These are phyloP conservation scores for Hiodon alosoides DNA, from an alignment of 2,113 vertebrate genomes.

Conservation along the genomic window DNA sequence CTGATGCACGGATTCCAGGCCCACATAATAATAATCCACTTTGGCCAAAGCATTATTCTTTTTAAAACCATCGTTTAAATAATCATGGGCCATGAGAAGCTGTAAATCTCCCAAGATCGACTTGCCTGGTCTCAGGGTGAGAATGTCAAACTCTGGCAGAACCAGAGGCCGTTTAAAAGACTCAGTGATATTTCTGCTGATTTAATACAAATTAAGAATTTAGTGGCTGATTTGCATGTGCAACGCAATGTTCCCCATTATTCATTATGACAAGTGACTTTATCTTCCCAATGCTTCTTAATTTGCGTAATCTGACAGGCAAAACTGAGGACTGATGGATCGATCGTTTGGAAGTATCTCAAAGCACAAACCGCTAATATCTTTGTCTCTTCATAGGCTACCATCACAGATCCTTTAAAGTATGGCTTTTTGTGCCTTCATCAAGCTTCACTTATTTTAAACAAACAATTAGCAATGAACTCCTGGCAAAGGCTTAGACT, in stretches of 20 bases:
- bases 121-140: conserved; percentile 32
- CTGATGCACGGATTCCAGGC: conserved; percentile 17
- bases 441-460: conserved; percentile 6
- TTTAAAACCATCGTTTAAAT: conserved; percentile 42
- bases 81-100: conserved; percentile 32
- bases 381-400: conserved; percentile 10
- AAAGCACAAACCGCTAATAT: background rate
- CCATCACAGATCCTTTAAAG: background rate
- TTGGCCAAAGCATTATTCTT: conserved; percentile 41
- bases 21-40: conserved; percentile 21
- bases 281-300: conserved; percentile 1
- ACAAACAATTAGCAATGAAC: conserved; percentile 8
- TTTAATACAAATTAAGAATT: conserved; percentile 28
- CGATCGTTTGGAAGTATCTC: conserved; percentile 4
- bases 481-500: background rate
- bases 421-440: background rate
- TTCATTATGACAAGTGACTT: background rate
- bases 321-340: conserved; percentile 10
- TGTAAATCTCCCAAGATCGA: conserved; percentile 39
- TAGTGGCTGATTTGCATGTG: conserved; percentile 26
- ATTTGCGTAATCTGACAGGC: conserved; percentile 11
- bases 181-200: conserved; percentile 31
- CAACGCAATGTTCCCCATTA: conserved; percentile 19
- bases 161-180: conserved; percentile 20
- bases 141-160: conserved; percentile 20